Percentiles rank a stretch among this genome's conserved stretches.
Conservation (phyloP, 2,888 invertebrate species). For the Sisyra nigra region DNA sequence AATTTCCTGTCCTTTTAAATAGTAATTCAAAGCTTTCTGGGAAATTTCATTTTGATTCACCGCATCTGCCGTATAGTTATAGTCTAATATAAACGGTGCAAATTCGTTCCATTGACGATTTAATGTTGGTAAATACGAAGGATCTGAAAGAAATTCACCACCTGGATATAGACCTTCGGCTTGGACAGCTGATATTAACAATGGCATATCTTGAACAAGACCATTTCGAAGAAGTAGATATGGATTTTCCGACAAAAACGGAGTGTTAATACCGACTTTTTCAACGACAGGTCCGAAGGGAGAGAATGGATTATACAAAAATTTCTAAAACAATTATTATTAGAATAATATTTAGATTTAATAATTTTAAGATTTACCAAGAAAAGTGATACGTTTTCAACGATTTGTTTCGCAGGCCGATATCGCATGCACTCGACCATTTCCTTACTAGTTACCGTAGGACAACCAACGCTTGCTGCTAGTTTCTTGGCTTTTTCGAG, state of each 20-base stretch:
- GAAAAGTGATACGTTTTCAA: slow-evolving; percentile 34
- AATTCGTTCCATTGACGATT: slow-evolving; percentile 22
- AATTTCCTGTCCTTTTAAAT: slow-evolving; percentile 20
- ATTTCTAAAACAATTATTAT: slow-evolving; percentile 32
- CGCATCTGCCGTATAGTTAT: slow-evolving; percentile 21
- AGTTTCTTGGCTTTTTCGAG: slow-evolving; percentile 36
- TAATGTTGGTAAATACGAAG: slow-evolving; percentile 12
- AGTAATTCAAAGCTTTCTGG: slow-evolving; percentile 21
- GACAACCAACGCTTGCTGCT: slow-evolving; percentile 41
- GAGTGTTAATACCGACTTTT: slow-evolving; percentile 28
- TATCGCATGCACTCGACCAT: slow-evolving; percentile 42
- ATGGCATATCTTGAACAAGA: slow-evolving; percentile 44
- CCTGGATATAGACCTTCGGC: slow-evolving; percentile 43
- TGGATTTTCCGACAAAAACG: slow-evolving; percentile 51
- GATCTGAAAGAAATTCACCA: slow-evolving; percentile 9
- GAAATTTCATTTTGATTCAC: slow-evolving; percentile 16
- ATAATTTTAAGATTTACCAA: slow-evolving; percentile 22
- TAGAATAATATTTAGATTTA: background rate
- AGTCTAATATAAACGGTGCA: slow-evolving; percentile 25
- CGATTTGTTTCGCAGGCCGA: slow-evolving; percentile 36
- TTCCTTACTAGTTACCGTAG: slow-evolving; percentile 27
- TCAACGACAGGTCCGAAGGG: slow-evolving; percentile 62
- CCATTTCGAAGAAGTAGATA: slow-evolving; percentile 40
- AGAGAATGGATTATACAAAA: slow-evolving; percentile 49
- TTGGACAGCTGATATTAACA: slow-evolving; percentile 47